These are phyloP conservation scores for Drosophila pseudotalamancana DNA, from an alignment of 2,888 invertebrate genomes.

Conservation along the genomic window DNA sequence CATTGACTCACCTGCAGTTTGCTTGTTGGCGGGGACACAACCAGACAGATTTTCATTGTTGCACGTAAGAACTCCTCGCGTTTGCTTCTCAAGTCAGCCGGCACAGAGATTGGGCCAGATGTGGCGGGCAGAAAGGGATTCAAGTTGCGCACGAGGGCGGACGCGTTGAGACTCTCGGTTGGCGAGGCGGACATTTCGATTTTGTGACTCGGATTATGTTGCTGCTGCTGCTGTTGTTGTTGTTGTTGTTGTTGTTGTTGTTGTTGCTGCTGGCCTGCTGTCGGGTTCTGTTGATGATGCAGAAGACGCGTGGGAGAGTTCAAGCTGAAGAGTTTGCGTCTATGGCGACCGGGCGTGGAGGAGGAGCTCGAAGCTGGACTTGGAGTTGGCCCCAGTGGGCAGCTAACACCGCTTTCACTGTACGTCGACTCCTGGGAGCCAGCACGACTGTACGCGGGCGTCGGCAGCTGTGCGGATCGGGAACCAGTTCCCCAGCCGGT, in stretches of 20 bases:
- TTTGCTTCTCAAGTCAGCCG: slow-evolving; percentile 84
- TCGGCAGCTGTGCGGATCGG: slow-evolving; percentile 74
- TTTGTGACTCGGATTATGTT: slow-evolving; percentile 25
- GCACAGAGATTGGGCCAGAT: slow-evolving; percentile 60
- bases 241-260: background rate
- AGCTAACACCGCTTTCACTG: slow-evolving; percentile 66
- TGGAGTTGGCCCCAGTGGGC: slow-evolving; percentile 62
- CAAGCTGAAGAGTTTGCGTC: slow-evolving; percentile 81
- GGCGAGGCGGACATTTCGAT: slow-evolving; percentile 49
- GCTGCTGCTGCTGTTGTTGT: slow-evolving; percentile 1
- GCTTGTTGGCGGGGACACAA: slow-evolving; percentile 88
- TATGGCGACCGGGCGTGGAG: slow-evolving; percentile 80
- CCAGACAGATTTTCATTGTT: slow-evolving; percentile 90
- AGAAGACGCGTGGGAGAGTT: slow-evolving; percentile 79
- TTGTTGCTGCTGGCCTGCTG: slow-evolving; percentile 36
- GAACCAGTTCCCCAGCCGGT: slow-evolving; percentile 46
- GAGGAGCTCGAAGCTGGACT: slow-evolving; percentile 75
- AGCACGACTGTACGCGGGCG: slow-evolving; percentile 76
- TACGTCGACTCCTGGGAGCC: slow-evolving; percentile 80
- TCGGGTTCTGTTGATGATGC: slow-evolving; percentile 49
- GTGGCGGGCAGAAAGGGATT: slow-evolving; percentile 81
- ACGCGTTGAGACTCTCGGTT: slow-evolving; percentile 56
- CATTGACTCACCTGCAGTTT: slow-evolving; percentile 84
- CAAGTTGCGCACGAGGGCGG: slow-evolving; percentile 72
- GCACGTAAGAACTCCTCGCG: slow-evolving; percentile 89